Percentiles rank a stretch among this genome's conserved stretches.
phyloP scores from a whole-genome alignment of 2,888 invertebrate species.

The Sylvicola cinctus region DNA sequence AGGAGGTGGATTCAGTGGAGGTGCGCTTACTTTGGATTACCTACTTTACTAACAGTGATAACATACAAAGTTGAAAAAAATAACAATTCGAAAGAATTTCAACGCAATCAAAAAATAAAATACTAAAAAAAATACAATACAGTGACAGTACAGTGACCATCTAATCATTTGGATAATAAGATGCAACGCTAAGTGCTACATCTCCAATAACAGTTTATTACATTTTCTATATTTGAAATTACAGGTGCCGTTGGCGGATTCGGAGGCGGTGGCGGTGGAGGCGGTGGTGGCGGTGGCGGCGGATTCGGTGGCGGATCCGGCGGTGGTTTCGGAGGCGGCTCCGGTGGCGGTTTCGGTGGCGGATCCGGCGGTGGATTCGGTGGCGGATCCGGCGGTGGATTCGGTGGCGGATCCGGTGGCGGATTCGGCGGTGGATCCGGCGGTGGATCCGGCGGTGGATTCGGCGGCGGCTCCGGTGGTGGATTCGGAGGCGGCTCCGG shows the following conservation, averaged over 20 bases:
- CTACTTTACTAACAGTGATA: not conserved
- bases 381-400: constrained; percentile 1
- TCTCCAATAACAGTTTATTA: too few species aligned
- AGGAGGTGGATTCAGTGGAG: too few species aligned
- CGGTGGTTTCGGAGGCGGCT: not conserved
- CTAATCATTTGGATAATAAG: too few species aligned
- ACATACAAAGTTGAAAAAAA: constrained; percentile 1
- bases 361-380: not conserved
- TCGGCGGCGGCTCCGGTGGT: not conserved
- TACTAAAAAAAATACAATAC: too few species aligned
- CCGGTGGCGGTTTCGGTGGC: not conserved
- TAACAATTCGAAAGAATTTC: too few species aligned
- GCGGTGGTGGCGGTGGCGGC: not conserved
- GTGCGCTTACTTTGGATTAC: too few species aligned
- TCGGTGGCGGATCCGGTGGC: not conserved
- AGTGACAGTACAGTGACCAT: too few species aligned
- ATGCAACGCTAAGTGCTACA: too few species aligned
- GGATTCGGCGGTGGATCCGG: not conserved
- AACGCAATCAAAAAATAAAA: too few species aligned
- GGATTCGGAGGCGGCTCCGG: not conserved
- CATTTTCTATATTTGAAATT: too few species aligned
- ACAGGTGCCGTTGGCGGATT: too few species aligned
- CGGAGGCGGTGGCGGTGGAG: not conserved
- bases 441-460: not conserved
- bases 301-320: not conserved